Evolutionary conservation across 2,113 vertebrate genomes (phyloP), one percentile per base, ranked within the genome.

Genomic region (Holacanthus passer): DNA sequence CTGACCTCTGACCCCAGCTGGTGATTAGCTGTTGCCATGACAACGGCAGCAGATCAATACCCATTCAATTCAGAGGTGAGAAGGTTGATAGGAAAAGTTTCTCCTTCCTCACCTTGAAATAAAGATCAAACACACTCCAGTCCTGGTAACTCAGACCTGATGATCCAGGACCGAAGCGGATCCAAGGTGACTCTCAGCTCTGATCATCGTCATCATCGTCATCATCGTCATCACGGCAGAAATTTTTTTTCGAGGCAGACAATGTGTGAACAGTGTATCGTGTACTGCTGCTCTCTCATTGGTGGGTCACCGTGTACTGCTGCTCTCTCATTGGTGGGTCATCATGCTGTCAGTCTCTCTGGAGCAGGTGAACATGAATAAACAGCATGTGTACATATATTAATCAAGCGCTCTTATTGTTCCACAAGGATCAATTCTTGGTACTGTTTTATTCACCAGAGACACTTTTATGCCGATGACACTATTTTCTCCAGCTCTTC

Each of bases 21-120:
- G 7, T 8, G 17, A 5, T 59, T 4, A 35, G 4, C 4, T 52
- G 67, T 60, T 60, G 27, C 74, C 35, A 27, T 22, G 31, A 32
- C 62, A 73, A 29, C 53, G 22, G 68, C 24, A 9, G 4, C 39
- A 45, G 70, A 69, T 84, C 69, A 32, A 79, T 74, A 79, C 20
- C 37, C 41, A 74, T 52, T 45, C 45, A 52, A 39, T 52, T 43
- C 56, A 73, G 76, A 69, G 69, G 69, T 79, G 76, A 84, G 63
- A 62, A 45, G 14, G 75, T 31, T 73, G 69, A 79, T 68, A 67
- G 62, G 56, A 47, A 75, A 76, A 66, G 8, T 56, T 43, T 65
- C 69, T 35, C 27, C 27, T 14, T 58, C 41, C 16, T 70, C 45
- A 9, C 27, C 58, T 27, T 50, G 66, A 31, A 69, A 52, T 19